A percentile compares a stretch with the other conserved stretches of the same genome.
Conservation (phyloP, 1,140 invertebrate species). For the Drosophila bocqueti region DNA sequence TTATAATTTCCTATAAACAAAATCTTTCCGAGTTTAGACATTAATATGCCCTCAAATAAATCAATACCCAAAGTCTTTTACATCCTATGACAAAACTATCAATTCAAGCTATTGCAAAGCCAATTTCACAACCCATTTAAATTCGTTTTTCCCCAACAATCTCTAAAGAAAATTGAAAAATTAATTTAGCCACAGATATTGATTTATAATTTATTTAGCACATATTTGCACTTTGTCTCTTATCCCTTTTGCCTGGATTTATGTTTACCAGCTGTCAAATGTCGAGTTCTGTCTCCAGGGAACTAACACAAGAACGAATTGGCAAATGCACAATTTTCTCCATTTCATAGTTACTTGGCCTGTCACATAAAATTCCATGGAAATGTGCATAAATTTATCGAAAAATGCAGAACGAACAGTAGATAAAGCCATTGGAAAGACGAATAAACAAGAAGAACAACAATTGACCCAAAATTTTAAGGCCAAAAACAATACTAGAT, state of each 20-base stretch:
- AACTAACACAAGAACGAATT: not conserved
- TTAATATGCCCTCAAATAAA: not conserved
- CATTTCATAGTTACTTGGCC: conserved; percentile 41
- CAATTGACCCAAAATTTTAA: conserved; percentile 47
- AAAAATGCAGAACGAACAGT: conserved; percentile 2
- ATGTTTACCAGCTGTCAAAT: conserved; percentile 31
- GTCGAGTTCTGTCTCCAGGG: conserved; percentile 14
- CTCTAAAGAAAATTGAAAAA: conserved; percentile 10
- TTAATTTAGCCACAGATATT: conserved; percentile 26
- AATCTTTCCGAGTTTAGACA: not conserved
- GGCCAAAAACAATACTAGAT: conserved; percentile 42
- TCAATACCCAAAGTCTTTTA: not conserved
- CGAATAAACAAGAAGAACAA: conserved; percentile 21
- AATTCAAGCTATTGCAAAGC: not conserved
- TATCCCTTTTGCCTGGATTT: conserved; percentile 19
- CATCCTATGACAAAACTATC: not conserved
- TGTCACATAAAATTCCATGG: conserved; percentile 45
- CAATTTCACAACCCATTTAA: conserved; percentile 4
- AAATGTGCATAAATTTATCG: conserved; percentile 44
- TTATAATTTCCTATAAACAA: not conserved
- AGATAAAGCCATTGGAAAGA: conserved; percentile 27
- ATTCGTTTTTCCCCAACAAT: not conserved
- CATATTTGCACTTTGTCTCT: conserved; percentile 35
- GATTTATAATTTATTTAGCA: conserved; percentile 27
- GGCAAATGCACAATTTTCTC: conserved; percentile 24